These are phyloP conservation scores for Physella acuta DNA, from an alignment of 1,140 invertebrate species.

Conservation along the genomic window DNA sequence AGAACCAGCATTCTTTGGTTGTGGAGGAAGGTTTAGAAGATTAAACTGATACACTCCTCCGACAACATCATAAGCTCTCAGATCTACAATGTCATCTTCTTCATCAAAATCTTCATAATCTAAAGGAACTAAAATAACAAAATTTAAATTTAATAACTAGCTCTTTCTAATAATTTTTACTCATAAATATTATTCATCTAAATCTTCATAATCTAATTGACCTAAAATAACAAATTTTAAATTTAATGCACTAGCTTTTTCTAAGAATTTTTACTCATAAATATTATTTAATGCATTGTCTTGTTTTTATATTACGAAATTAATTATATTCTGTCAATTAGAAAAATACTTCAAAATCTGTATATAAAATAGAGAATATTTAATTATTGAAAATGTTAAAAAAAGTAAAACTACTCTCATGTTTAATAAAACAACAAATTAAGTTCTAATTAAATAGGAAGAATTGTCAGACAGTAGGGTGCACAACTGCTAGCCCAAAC, in stretches of 20 bases:
- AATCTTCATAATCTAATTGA: no score
- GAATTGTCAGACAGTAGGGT: not conserved
- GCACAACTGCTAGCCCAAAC: not conserved
- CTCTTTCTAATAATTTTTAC: not conserved
- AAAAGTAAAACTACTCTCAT: not conserved
- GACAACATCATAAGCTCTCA: constrained; percentile 51
- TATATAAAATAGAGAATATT: not conserved
- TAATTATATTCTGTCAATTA: not conserved
- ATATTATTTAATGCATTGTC: no score
- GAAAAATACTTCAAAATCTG: not conserved
- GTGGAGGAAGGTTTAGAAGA: constrained; percentile 57
- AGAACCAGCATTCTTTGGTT: constrained; percentile 52
- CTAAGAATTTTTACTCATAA: no score
- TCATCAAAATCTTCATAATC: constrained; percentile 54
- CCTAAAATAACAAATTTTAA: no score
- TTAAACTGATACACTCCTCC: constrained; percentile 56
- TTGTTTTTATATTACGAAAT: not conserved
- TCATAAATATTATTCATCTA: no score
- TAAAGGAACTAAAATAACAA: not conserved
- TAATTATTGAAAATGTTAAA: not conserved
- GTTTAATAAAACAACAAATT: not conserved
- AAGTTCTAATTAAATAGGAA: not conserved
- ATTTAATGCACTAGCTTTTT: no score
- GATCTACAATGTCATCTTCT: constrained; percentile 58
- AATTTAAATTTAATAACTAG: not conserved